A percentile compares a stretch with the other conserved stretches of the same genome.
These are phyloP conservation scores for Elysia chlorotica DNA, from an alignment of 1,140 invertebrate species.

Conservation along the genomic window DNA sequence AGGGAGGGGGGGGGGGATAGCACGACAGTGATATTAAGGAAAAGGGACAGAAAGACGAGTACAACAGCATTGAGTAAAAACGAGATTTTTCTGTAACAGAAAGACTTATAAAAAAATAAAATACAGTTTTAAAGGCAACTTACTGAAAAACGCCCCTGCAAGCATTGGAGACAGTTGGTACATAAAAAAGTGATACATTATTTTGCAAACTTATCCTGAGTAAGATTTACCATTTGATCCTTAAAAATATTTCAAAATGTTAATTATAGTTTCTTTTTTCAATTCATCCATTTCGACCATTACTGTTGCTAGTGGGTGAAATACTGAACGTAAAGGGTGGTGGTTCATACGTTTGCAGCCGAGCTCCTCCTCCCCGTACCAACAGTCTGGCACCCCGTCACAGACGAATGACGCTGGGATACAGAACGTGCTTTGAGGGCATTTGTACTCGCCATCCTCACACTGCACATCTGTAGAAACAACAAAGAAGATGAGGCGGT, in stretches of 20 bases:
- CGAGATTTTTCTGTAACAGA: too few species aligned
- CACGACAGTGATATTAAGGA: too few species aligned
- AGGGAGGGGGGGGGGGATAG: too few species aligned
- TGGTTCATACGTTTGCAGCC: constrained; percentile 31
- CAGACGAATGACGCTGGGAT: constrained; percentile 29
- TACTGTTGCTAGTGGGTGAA: background rate
- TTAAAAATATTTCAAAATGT: background rate
- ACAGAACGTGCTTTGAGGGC: constrained; percentile 27
- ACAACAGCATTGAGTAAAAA: too few species aligned
- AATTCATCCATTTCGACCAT: background rate
- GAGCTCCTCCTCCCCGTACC: constrained; percentile 38
- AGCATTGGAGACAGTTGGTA: too few species aligned
- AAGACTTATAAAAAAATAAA: too few species aligned
- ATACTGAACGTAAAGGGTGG: background rate
- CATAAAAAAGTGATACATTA: background rate
- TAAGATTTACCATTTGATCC: background rate
- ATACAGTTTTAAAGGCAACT: too few species aligned
- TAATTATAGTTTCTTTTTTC: background rate
- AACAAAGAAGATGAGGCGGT: too few species aligned
- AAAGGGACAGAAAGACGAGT: too few species aligned
- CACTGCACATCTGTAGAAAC: background rate
- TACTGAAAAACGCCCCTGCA: too few species aligned
- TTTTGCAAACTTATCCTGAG: background rate
- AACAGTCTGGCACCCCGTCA: constrained; percentile 36
- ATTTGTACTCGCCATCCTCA: constrained; percentile 17